Conservation (phyloP, 2,888 invertebrate species). For the Falcaria lacertinaria region DNA sequence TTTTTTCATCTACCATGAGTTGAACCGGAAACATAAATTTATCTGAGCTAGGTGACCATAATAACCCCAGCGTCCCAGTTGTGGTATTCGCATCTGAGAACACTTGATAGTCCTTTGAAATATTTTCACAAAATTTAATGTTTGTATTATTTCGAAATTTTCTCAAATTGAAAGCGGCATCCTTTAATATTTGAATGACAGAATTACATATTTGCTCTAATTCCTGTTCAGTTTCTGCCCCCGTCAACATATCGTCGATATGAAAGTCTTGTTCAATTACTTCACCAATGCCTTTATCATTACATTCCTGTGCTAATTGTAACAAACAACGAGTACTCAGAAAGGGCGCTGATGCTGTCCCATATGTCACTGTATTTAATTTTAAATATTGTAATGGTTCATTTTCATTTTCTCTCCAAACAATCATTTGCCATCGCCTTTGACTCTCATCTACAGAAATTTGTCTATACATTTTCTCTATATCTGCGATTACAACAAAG, state of each 20-base stretch:
- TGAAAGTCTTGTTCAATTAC: background rate
- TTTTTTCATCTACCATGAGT: too few relatives aligned
- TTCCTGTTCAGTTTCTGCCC: background rate
- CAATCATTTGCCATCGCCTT: constrained; percentile 13
- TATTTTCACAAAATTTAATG: too few relatives aligned
- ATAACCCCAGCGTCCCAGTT: too few relatives aligned
- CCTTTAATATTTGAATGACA: too few relatives aligned
- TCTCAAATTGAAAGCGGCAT: too few relatives aligned
- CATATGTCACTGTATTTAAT: constrained; percentile 1
- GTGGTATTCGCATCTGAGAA: too few relatives aligned
- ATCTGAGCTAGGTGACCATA: too few relatives aligned
- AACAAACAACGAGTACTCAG: constrained; percentile 1
- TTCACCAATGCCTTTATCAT: background rate
- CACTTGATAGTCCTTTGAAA: too few relatives aligned
- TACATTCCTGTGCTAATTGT: background rate
- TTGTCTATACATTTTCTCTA: constrained; percentile 18
- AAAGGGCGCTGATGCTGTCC: constrained; percentile 8
- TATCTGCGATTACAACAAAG: constrained; percentile 11
- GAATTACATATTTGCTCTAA: background rate
- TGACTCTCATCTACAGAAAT: constrained; percentile 12
- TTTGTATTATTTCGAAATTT: too few relatives aligned
- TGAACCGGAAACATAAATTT: too few relatives aligned
- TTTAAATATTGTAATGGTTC: background rate
- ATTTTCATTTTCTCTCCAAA: constrained; percentile 7
- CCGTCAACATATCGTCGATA: background rate